Percentiles rank a stretch among this genome's conserved stretches.
Conservation (phyloP, 2,888 invertebrate genomes). For the Cinara cedri region DNA sequence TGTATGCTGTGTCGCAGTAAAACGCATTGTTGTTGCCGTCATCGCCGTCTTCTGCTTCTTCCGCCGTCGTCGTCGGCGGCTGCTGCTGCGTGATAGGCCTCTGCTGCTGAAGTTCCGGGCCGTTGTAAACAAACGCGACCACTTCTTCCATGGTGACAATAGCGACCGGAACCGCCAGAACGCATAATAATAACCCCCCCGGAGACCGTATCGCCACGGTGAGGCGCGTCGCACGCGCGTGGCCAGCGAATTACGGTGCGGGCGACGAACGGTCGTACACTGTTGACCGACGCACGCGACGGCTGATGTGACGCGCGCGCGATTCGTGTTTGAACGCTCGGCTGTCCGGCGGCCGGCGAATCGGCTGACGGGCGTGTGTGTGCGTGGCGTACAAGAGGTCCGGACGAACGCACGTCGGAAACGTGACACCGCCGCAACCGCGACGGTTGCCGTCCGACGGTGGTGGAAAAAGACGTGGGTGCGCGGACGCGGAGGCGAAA, state of each 20-base stretch:
- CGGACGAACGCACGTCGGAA: constrained; percentile 29
- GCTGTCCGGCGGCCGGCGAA: background rate
- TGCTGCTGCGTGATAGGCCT: background rate
- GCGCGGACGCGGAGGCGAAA: constrained; percentile 49
- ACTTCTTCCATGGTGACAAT: constrained; percentile 14
- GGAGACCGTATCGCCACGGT: background rate
- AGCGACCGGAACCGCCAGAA: constrained; percentile 20
- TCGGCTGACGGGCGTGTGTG: background rate
- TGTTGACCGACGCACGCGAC: background rate
- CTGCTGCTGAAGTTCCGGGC: background rate
- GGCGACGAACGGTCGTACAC: background rate
- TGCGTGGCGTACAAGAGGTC: background rate
- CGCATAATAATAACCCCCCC: constrained; percentile 36
- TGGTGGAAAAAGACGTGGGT: constrained; percentile 42
- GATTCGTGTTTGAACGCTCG: background rate
- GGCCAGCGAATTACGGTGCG: background rate
- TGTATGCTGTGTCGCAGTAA: constrained; percentile 42
- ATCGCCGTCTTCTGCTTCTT: constrained; percentile 35
- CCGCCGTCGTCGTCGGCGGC: constrained; percentile 1
- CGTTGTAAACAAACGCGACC: constrained; percentile 38
- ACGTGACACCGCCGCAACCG: constrained; percentile 53
- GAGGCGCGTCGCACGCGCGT: background rate
- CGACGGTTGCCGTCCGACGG: constrained; percentile 7
- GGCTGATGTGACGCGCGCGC: background rate
- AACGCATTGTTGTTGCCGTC: constrained; percentile 7